Evolutionary conservation across 1,140 invertebrate genomes (phyloP).

Genomic region (Brachionus rubens): DNA sequence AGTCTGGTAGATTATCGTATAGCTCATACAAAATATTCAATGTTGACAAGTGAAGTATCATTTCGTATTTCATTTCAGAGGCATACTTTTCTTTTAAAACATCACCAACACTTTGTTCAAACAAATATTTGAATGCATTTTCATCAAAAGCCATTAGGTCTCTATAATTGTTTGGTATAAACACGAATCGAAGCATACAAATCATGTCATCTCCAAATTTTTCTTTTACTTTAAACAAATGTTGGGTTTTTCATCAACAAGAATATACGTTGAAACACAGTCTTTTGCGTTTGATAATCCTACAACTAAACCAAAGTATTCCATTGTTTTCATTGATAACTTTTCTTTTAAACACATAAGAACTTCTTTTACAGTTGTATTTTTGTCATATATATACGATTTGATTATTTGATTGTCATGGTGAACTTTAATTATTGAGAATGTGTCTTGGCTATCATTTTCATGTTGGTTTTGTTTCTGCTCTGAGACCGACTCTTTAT

Average conservation of each 20-base stretch:
- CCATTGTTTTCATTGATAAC: slow-evolving; percentile 72
- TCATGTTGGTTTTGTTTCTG: too few relatives aligned
- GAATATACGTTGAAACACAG: slow-evolving; percentile 74
- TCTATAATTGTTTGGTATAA: slow-evolving; percentile 78
- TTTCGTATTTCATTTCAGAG: slow-evolving; percentile 34
- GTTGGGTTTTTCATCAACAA: slow-evolving; percentile 72
- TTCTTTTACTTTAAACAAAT: slow-evolving; percentile 43
- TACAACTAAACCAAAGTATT: slow-evolving; percentile 81
- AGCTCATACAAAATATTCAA: slow-evolving; percentile 17
- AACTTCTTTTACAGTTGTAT: slow-evolving; percentile 78
- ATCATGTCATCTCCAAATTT: slow-evolving; percentile 76
- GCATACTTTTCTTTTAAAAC: slow-evolving; percentile 31
- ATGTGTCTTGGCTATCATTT: too few relatives aligned
- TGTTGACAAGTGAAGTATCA: slow-evolving; percentile 38
- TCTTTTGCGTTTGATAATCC: slow-evolving; percentile 72
- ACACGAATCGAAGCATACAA: slow-evolving; percentile 80
- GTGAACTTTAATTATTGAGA: slow-evolving; percentile 81
- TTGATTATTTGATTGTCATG: slow-evolving; percentile 90
- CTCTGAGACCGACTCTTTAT: slow-evolving; percentile 48
- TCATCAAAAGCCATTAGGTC: slow-evolving; percentile 76
- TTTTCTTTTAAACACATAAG: slow-evolving; percentile 78
- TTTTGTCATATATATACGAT: slow-evolving; percentile 89
- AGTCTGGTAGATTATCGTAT: not conserved
- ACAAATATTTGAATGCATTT: slow-evolving; percentile 81
- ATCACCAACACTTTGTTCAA: slow-evolving; percentile 62